Evolutionary conservation across 2,888 invertebrate genomes (phyloP).

Genomic region (Linhomoeus sp.): DNA sequence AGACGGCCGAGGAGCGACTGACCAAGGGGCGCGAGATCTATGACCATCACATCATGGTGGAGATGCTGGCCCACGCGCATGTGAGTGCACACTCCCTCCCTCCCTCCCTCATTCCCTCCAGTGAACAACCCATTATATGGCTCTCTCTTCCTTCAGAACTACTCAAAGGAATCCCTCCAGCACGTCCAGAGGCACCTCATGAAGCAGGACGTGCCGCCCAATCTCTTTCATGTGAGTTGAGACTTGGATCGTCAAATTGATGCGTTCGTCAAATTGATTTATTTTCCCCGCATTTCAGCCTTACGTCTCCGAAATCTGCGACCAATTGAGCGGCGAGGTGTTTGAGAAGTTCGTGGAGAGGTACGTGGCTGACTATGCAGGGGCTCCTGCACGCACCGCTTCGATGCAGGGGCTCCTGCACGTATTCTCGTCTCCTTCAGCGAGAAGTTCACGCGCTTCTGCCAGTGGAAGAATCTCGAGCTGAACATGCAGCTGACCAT

Average conservation of each 20-base stretch:
- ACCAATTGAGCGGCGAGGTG: slow-evolving; percentile 81
- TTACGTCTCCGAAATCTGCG: slow-evolving; percentile 98
- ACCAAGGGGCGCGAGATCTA: slow-evolving; percentile 88
- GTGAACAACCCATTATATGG: too few relatives aligned
- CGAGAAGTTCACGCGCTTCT: slow-evolving; percentile 97
- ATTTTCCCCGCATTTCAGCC: slow-evolving; percentile 59
- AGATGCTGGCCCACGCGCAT: slow-evolving; percentile 90
- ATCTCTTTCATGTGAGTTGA: slow-evolving; percentile 74
- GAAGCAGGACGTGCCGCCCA: slow-evolving; percentile 87
- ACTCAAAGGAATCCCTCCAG: slow-evolving; percentile 86
- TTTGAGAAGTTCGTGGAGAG: slow-evolving; percentile 97
- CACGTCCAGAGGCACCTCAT: slow-evolving; percentile 93
- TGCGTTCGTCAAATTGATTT: not conserved
- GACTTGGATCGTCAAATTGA: too few relatives aligned
- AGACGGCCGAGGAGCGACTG: slow-evolving; percentile 83
- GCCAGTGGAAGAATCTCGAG: slow-evolving; percentile 99
- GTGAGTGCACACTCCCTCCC: slow-evolving; percentile 46
- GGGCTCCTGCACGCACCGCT: too few relatives aligned
- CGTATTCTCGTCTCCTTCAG: slow-evolving; percentile 41
- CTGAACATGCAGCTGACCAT: slow-evolving; percentile 97
- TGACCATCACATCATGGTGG: slow-evolving; percentile 99
- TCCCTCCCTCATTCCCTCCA: too few relatives aligned
- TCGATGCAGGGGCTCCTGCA: too few relatives aligned
- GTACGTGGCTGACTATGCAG: too few relatives aligned
- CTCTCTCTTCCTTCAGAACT: slow-evolving; percentile 83